Evolutionary conservation across 2,113 vertebrate species (phyloP).

Genomic region (Anguilla japonica): DNA sequence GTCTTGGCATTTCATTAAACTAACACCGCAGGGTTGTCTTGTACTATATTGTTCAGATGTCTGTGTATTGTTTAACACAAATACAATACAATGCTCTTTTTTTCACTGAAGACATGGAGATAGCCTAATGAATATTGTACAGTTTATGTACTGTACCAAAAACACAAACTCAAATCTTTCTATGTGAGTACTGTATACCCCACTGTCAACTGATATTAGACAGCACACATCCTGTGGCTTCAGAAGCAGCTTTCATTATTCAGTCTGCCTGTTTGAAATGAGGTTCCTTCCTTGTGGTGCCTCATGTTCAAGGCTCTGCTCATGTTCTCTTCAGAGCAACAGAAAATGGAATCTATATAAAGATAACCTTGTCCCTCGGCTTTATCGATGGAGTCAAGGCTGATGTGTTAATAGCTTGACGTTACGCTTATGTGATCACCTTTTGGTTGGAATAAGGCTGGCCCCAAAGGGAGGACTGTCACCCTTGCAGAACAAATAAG

Average conservation of each 20-base stretch:
- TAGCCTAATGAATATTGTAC: neutral
- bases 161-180: neutral
- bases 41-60: neutral
- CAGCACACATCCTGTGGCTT: neutral
- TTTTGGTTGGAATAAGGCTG: neutral
- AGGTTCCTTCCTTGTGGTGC: neutral
- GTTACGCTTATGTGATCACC: neutral
- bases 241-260: conserved; percentile 1
- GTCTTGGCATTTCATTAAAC: neutral
- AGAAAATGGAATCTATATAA: neutral
- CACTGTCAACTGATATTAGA: neutral
- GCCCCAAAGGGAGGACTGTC: neutral
- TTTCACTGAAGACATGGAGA: neutral
- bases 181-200: neutral
- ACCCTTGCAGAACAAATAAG: conserved; percentile 1
- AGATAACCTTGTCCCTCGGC: conserved; percentile 2
- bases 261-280: neutral
- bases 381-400: neutral
- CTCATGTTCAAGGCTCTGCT: neutral
- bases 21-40: neutral
- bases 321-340: neutral
- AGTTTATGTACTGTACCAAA: neutral
- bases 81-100: too few species aligned
- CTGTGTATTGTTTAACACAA: neutral
- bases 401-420: neutral